These are phyloP conservation scores for Threskiornis aethiopicus DNA, from an alignment of 2,797 vertebrate species.

Conservation along the genomic window DNA sequence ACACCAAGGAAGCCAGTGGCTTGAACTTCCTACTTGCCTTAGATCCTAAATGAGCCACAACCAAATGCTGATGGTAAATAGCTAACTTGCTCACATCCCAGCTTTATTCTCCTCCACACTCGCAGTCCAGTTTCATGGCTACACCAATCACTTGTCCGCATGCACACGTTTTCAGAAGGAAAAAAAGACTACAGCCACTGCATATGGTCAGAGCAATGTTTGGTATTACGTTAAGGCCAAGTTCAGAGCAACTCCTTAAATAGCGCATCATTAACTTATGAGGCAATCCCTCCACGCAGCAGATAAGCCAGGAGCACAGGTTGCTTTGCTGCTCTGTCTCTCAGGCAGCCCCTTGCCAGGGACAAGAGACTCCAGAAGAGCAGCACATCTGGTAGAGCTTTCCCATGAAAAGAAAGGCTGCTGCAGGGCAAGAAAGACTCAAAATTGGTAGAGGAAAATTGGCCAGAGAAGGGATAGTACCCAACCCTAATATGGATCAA, in stretches of 20 bases:
- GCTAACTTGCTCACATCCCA: background rate
- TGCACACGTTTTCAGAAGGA: background rate
- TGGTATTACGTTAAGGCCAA: background rate
- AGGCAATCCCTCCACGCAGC: background rate
- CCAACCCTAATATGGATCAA: background rate
- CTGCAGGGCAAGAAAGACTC: background rate
- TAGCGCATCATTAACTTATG: background rate
- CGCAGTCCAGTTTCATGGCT: background rate
- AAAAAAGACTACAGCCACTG: background rate
- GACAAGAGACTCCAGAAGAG: background rate
- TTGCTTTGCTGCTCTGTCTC: background rate
- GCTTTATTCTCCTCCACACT: background rate
- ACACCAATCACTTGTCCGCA: background rate
- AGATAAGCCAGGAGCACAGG: background rate
- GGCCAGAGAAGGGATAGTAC: background rate
- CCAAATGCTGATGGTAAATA: background rate
- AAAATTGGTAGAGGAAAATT: background rate
- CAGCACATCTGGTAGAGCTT: background rate
- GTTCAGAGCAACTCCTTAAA: background rate
- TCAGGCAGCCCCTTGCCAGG: background rate
- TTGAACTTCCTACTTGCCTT: background rate
- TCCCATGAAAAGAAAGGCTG: background rate
- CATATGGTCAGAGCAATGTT: background rate
- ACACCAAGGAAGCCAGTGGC: background rate
- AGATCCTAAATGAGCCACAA: background rate